Conservation (phyloP, 2,113 vertebrate species). For the Steatornis caripensis region DNA sequence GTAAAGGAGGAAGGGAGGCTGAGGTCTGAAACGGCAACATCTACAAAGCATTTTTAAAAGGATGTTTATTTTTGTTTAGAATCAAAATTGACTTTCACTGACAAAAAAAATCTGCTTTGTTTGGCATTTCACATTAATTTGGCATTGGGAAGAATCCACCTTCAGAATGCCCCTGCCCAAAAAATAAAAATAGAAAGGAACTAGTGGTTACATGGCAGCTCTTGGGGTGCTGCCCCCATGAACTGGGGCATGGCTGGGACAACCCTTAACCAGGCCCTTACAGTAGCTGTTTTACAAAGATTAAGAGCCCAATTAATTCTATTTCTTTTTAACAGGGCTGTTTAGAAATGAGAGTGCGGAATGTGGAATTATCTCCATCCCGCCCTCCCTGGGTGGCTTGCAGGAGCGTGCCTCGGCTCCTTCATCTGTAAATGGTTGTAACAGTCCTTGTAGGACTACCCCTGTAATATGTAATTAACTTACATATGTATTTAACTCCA, state of each 20-base stretch:
- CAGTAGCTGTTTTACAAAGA: not conserved
- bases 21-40: not conserved
- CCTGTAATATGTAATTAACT: too few relatives aligned
- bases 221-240: not conserved
- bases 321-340: not conserved
- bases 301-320: not conserved
- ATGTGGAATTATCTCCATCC: not conserved
- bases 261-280: not conserved
- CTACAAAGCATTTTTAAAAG: not conserved
- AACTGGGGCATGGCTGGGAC: too few relatives aligned
- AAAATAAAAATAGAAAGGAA: not conserved
- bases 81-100: not conserved
- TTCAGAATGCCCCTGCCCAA: not conserved
- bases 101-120: not conserved
- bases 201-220: not conserved
- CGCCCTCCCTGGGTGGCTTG: not conserved
- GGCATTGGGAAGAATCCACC: not conserved
- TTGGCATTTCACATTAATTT: not conserved
- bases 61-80: not conserved
- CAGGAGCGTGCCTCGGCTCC: not conserved
- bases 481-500: not conserved
- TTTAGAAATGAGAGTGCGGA: not conserved
- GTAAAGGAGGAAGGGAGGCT: not conserved
- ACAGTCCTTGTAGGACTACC: not conserved
- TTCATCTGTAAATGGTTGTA: not conserved